Conservation (phyloP, 2,113 vertebrate genomes). For the Prunella fulvescens region DNA sequence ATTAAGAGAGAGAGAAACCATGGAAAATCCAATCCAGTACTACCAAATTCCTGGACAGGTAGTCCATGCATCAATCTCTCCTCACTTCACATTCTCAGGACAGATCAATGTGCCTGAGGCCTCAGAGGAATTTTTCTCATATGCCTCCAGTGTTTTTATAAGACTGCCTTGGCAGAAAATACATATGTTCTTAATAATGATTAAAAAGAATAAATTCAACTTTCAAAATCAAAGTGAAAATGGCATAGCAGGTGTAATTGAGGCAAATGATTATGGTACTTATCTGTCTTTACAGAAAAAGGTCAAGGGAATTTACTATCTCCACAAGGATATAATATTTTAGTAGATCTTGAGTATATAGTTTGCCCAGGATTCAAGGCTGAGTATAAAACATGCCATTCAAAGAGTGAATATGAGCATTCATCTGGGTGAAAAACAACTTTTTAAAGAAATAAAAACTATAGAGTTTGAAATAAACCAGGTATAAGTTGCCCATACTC, state of each 20-base stretch:
- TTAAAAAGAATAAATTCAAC: conserved; percentile 52
- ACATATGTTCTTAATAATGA: conserved; percentile 60
- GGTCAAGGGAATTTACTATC: conserved; percentile 8
- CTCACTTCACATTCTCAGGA: conserved; percentile 44
- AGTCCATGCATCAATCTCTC: conserved; percentile 59
- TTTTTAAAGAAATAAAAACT: not conserved
- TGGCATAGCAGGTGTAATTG: conserved; percentile 58
- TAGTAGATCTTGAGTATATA: not conserved
- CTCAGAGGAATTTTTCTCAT: conserved; percentile 56
- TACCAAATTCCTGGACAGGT: conserved; percentile 49
- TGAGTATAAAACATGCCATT: not conserved
- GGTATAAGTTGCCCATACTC: not conserved
- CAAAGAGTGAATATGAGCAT: not conserved
- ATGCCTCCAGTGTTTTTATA: conserved; percentile 53
- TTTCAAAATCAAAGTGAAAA: conserved; percentile 55
- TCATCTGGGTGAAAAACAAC: not conserved
- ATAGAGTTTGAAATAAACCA: not conserved
- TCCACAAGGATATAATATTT: not conserved
- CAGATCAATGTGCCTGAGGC: conserved; percentile 39
- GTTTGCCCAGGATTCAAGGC: conserved; percentile 7
- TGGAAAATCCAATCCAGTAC: conserved; percentile 46
- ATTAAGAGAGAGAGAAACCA: conserved; percentile 11
- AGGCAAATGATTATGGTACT: conserved; percentile 10
- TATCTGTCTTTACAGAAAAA: conserved; percentile 23
- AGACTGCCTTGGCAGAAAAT: conserved; percentile 21